Evolutionary conservation across 1,140 invertebrate genomes (phyloP).

Genomic region (Penaeus vannamei): DNA sequence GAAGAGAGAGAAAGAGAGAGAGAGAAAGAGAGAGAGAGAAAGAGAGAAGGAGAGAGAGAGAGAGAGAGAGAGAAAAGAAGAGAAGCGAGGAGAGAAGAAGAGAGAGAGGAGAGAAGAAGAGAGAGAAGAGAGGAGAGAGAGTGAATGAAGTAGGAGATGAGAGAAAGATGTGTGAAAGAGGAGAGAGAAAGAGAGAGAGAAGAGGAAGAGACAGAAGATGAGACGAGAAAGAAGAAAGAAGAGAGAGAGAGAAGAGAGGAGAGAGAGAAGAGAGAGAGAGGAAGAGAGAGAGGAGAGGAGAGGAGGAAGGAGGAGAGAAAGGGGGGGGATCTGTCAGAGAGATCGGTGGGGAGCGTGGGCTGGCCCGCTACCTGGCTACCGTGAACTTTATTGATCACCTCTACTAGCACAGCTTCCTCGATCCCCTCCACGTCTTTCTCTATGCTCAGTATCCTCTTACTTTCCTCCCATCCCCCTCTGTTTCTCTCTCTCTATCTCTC

Average conservation of each 20-base stretch:
- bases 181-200: neutral
- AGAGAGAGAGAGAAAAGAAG: neutral
- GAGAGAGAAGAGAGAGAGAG: neutral
- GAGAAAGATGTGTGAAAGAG: too few relatives aligned
- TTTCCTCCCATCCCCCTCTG: neutral
- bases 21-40: too few relatives aligned
- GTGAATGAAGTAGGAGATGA: neutral
- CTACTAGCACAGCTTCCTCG: too few relatives aligned
- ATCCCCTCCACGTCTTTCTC: too few relatives aligned
- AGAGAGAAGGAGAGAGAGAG: neutral
- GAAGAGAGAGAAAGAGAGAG: too few relatives aligned
- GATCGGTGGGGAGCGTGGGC: neutral
- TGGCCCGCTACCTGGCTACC: slow-evolving; percentile 25
- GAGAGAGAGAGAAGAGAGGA: too few relatives aligned
- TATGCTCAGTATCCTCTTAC: neutral
- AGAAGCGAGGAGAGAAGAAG: neutral
- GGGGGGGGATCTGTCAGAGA: neutral
- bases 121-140: neutral
- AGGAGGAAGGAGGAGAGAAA: neutral
- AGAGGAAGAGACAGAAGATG: neutral
- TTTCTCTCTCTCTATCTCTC: neutral
- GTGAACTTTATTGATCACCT: slow-evolving; percentile 31
- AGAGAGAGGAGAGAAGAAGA: neutral
- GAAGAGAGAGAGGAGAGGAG: neutral
- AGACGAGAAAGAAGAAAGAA: neutral